Conservation (phyloP, 2,797 vertebrate genomes). For the Hybognathus amarus region DNA sequence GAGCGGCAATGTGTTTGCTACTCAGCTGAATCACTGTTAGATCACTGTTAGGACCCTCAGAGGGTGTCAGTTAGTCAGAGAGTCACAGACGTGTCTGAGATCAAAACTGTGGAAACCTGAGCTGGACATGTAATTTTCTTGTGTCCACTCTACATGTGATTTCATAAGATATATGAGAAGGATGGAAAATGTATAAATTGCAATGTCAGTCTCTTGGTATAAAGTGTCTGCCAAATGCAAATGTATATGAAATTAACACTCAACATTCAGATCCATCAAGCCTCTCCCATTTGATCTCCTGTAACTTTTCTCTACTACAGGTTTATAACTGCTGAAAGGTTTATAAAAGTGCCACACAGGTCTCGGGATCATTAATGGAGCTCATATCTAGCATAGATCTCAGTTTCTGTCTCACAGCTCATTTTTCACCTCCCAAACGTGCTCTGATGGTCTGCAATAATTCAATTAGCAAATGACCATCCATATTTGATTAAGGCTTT, state of each 20-base stretch:
- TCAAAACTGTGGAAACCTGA: background rate
- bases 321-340: background rate
- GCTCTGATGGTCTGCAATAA: constrained; percentile 63
- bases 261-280: background rate
- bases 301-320: background rate
- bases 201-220: background rate
- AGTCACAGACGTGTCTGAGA: background rate
- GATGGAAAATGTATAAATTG: background rate
- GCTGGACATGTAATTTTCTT: background rate
- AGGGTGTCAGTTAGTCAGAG: background rate
- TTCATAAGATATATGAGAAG: background rate
- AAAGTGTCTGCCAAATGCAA: background rate
- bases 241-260: background rate
- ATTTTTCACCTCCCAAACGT: constrained; percentile 50
- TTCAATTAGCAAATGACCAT: constrained; percentile 65
- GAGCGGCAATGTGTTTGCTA: constrained; percentile 19
- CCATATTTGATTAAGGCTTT: constrained; percentile 65
- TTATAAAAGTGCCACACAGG: constrained; percentile 19
- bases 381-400: constrained; percentile 46
- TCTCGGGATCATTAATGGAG: constrained; percentile 11
- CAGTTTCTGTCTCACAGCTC: constrained; percentile 35
- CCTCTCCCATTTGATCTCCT: background rate
- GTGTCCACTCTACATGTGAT: background rate
- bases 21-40: constrained; percentile 28
- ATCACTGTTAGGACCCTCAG: background rate